Evolutionary conservation across 2,797 vertebrate species (phyloP).

Genomic region (Cuniculus paca): DNA sequence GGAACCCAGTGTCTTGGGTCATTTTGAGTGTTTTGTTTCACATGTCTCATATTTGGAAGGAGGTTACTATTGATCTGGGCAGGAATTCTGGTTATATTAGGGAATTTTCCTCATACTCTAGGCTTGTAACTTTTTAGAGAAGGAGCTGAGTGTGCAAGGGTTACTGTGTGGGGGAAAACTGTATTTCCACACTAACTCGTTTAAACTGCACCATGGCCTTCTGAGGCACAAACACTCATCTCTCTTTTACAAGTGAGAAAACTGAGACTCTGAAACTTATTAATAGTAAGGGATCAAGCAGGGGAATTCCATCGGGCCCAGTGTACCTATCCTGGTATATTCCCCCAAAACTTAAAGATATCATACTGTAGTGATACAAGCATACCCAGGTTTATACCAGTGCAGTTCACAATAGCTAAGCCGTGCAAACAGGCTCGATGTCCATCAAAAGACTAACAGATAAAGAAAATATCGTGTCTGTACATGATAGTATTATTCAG

Average conservation of each 20-base stretch:
- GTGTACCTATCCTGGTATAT: neutral
- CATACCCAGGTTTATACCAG: neutral
- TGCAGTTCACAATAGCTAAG: neutral
- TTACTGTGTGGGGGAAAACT: too few relatives aligned
- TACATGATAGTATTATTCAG: neutral
- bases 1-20: neutral
- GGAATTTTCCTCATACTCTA: neutral
- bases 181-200: neutral
- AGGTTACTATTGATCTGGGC: neutral
- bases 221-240: rapidly evolving
- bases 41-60: neutral
- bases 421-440: neutral
- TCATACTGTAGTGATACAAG: neutral
- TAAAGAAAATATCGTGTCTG: neutral
- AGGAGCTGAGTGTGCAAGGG: neutral
- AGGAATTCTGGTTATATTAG: too few relatives aligned
- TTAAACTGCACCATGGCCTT: neutral
- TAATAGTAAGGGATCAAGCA: neutral
- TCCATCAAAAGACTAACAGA: neutral
- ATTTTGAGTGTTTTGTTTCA: neutral
- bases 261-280: neutral
- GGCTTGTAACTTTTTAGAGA: neutral
- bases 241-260: neutral
- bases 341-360: neutral
- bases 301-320: neutral